These are phyloP conservation scores for Orycteropus afer DNA, from an alignment of 2,113 vertebrate genomes.

Conservation along the genomic window DNA sequence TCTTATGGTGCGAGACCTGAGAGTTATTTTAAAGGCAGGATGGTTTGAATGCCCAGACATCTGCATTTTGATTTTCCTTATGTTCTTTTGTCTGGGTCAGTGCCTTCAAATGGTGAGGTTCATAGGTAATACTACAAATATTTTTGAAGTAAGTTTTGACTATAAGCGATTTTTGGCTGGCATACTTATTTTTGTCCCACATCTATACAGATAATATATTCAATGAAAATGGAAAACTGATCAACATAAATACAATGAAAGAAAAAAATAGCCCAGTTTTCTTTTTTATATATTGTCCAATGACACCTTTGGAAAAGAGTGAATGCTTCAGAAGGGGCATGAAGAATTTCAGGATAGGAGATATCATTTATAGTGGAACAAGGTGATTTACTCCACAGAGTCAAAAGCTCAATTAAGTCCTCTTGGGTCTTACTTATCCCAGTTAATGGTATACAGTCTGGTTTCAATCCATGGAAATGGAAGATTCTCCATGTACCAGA, in stretches of 20 bases:
- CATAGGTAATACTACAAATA: neutral
- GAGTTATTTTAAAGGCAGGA: neutral
- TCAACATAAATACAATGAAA: neutral
- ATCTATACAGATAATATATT: neutral
- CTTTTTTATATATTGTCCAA: neutral
- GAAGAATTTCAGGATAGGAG: neutral
- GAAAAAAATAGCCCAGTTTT: neutral
- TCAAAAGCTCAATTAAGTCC: neutral
- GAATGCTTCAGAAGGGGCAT: neutral
- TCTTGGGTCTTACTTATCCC: neutral
- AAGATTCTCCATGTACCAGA: neutral
- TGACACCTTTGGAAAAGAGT: slow-evolving; percentile 21
- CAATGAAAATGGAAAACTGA: neutral
- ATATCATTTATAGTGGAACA: neutral
- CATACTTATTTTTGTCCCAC: neutral
- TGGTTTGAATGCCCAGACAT: neutral
- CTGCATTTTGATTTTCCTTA: neutral
- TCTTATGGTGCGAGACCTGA: slow-evolving; percentile 22
- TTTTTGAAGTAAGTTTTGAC: neutral
- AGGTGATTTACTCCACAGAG: neutral
- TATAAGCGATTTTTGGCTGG: neutral
- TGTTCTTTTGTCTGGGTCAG: neutral
- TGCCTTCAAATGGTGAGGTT: neutral
- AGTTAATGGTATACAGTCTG: neutral
- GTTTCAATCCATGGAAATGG: neutral